A percentile compares a stretch with the other conserved stretches of the same genome.
phyloP scores from a whole-genome alignment of 1,140 invertebrate genomes.

The Caenorhabditis inopinata region DNA sequence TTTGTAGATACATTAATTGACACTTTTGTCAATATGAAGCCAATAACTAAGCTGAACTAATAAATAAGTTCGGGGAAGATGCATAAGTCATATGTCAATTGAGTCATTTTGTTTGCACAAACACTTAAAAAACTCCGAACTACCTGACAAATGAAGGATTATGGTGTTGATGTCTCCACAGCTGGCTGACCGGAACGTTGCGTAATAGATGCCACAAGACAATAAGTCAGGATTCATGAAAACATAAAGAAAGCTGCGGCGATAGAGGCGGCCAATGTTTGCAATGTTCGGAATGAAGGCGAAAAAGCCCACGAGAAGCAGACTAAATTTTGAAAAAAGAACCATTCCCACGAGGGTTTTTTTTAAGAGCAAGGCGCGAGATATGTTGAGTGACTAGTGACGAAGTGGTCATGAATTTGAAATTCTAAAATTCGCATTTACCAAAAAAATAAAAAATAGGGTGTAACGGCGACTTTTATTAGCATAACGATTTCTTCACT shows the following conservation, averaged over 20 bases:
- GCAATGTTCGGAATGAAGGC: constrained; percentile 30
- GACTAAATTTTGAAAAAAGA: no score
- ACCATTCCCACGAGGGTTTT: constrained; percentile 28
- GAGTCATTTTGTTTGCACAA: constrained; percentile 22
- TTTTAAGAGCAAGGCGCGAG: background rate
- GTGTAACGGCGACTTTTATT: no score
- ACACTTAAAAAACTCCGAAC: background rate
- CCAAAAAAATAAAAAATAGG: no score
- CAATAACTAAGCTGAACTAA: background rate
- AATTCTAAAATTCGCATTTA: constrained; percentile 27
- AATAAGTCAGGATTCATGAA: background rate
- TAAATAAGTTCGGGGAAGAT: no score
- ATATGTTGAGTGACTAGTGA: constrained; percentile 10
- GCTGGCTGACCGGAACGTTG: background rate
- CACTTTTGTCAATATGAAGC: no score
- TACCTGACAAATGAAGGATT: background rate
- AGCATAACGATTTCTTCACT: background rate
- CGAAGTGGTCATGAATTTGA: constrained; percentile 29
- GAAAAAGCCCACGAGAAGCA: background rate
- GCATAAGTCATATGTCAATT: background rate
- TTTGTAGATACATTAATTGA: no score
- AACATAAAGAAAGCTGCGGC: background rate
- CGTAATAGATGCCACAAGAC: constrained; percentile 8
- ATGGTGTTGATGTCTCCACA: background rate
- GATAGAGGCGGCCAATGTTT: background rate